A percentile compares a stretch with the other conserved stretches of the same genome.
phyloP scores from a whole-genome alignment of 2,113 vertebrate species.

The Percopsis transmontana region DNA sequence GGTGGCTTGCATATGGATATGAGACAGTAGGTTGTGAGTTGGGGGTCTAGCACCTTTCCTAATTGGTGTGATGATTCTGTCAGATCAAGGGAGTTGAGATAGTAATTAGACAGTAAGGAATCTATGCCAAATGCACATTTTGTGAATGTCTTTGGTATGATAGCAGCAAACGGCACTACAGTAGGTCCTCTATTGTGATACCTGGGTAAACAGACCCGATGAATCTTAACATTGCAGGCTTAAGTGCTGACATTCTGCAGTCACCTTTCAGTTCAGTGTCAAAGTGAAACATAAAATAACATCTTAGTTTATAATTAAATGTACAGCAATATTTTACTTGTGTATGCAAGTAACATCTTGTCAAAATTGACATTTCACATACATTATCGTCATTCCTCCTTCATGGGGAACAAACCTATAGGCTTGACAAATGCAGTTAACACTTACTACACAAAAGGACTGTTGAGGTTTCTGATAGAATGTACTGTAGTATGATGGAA shows the following conservation, averaged over 20 bases:
- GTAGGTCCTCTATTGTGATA: not conserved
- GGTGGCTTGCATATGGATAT: slow-evolving; percentile 10
- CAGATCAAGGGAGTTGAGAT: slow-evolving; percentile 16
- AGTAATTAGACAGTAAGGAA: slow-evolving; percentile 21
- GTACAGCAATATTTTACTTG: not conserved
- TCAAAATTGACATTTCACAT: not conserved
- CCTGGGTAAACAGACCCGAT: slow-evolving; percentile 11
- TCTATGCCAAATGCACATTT: not conserved
- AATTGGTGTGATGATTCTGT: slow-evolving; percentile 24
- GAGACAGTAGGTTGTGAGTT: slow-evolving; percentile 10
- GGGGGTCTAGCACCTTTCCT: slow-evolving; percentile 12
- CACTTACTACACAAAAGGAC: not conserved
- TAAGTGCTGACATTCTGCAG: not conserved
- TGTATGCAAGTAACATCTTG: not conserved
- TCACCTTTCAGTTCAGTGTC: not conserved
- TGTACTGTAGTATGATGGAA: not conserved
- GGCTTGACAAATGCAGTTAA: not conserved
- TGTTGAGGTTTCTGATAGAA: not conserved
- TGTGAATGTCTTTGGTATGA: not conserved
- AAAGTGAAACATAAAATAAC: not conserved
- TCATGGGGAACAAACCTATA: not conserved
- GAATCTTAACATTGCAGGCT: not conserved
- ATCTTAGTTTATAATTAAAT: not conserved
- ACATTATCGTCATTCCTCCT: not conserved
- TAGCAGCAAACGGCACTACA: not conserved